Evolutionary conservation across 2,797 vertebrate genomes (phyloP), one percentile per base, ranked within the genome.

Genomic region (Pseudomugil gertrudae): DNA sequence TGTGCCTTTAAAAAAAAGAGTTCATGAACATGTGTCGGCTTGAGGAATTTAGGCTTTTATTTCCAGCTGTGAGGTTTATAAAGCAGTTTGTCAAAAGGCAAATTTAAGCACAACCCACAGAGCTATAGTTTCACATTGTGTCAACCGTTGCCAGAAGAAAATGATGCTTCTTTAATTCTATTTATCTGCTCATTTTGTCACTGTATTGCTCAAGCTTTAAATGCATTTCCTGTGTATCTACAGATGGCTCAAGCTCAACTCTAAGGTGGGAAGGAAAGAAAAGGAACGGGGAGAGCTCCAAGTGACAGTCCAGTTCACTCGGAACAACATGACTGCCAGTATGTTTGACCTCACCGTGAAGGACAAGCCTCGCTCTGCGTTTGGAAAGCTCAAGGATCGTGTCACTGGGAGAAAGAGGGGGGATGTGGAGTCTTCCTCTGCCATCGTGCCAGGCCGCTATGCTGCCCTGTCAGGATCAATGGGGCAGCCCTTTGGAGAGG

Each of bases 341-440:
- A 99, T 99, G 98, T 99, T 98, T 0, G 98, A 99, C 92, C 94
- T 99, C 69, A 99, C 96, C 54, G 62, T 95, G 69, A 97, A 97
- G 88, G 97, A 99, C 84, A 98, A 98, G 72, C 94, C 95, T 0
- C 95, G 96, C 55, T 98, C 97, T 0, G 94, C 97, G 14, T 97
- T 99, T 0, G 95, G 96, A 15, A 98, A 95, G 87, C 95, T 99
- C 63, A 98, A 96, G 91, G 98, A 99, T 76, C 97, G 97, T 7
- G 90, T 99, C 91, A 97, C 95, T 0, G 96, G 96, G 54, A 95
- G 94, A 89, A 98, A 96, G 89, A 94, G 93, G 52, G 95, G 92
- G 0, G 96, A 98, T 2, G 30, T 95, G 76, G 98, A 99, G 81
- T 98, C 98, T 0, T 96, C 97, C 66, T 99, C 98, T 0, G 98